Base-by-base conservation (phyloP, 2,113 vertebrate genomes). In the Oryzias woworae region DNA sequence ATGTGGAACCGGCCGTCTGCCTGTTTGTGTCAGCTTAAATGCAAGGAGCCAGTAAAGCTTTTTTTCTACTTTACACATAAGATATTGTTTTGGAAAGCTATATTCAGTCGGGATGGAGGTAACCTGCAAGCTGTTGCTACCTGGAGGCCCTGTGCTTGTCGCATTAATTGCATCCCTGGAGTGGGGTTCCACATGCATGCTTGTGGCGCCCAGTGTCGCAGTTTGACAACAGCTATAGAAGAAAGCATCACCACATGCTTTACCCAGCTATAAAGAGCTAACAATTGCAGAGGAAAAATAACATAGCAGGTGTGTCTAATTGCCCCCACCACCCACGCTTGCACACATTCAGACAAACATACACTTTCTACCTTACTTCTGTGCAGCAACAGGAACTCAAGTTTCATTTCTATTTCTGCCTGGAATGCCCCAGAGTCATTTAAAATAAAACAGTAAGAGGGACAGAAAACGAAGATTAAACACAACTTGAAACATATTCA, bases 91-190 rank as follows among this genome's bases (percentile, higher is more conserved):
- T 64, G 6, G 10, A n/a, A 16, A 45, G 7, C 28, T 53, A 18
- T 28, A 45, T 58, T 70, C 55, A 62, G 63, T 15, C 16, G 58
- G 50, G 22, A 47, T 50, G 53, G n/a, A 26, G 17, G 44, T 62
- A 58, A 75, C 67, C 57, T 43, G 41, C 41, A 59, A 45, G 47
- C 59, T 77, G 43, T 13, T 67, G 58, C 73, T 66, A 66, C 66
- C 62, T 56, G 46, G 45, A 45, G 45, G 42, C 66, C 67, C 45
- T 17, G 13, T 53, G 53, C 55, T 59, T 58, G 47, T 73, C 49
- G 65, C 51, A 61, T 72, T 77, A 75, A 82, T 84, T 81, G 60
- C 66, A 16, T 85, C 75, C 73, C 80, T 45, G 49, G 69, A 76
- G 79, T 68, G 52, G 28, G 15, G 53, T 60, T 51, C 36, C 46